Evolutionary conservation across 2,797 vertebrate genomes (phyloP).

Genomic region (Loris lydekkerianus): DNA sequence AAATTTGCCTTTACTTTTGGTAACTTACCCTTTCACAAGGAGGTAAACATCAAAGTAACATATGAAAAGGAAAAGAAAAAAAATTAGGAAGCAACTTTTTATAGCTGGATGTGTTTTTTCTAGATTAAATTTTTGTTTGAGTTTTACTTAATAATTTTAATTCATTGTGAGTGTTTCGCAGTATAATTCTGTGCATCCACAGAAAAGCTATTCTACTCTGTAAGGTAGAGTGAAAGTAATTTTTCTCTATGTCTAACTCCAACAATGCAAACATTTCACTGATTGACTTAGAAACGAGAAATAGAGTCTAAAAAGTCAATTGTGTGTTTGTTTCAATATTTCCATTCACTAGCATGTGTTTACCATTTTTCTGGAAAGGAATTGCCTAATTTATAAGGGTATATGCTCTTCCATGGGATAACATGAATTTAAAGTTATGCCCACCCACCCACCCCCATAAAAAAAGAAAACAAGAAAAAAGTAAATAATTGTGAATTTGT

Average conservation of each 20-base stretch:
- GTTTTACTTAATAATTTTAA: constrained; percentile 48
- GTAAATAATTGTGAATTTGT: not conserved
- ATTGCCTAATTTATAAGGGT: not conserved
- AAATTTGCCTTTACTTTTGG: not conserved
- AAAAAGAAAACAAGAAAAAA: not conserved
- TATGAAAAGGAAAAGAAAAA: not conserved
- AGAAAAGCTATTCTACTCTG: not conserved
- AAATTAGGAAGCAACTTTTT: not conserved
- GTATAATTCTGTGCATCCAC: constrained; percentile 55
- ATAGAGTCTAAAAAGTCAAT: not conserved
- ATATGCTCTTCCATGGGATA: not conserved
- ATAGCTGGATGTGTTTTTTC: constrained; percentile 34
- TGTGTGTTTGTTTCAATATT: not conserved
- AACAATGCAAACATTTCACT: constrained; percentile 32
- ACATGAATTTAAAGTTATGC: not conserved
- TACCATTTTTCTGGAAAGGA: not conserved
- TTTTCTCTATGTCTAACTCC: not conserved
- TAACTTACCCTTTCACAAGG: not conserved
- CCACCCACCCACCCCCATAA: too few relatives aligned
- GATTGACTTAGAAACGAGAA: constrained; percentile 38
- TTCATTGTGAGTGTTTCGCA: constrained; percentile 40
- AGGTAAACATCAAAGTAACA: not conserved
- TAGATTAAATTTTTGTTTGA: constrained; percentile 35
- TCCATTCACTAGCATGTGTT: not conserved
- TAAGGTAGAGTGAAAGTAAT: not conserved